Percentiles rank a stretch among this genome's conserved stretches.
phyloP scores from a whole-genome alignment of 2,888 invertebrate species.

The Microctonus brassicae region DNA sequence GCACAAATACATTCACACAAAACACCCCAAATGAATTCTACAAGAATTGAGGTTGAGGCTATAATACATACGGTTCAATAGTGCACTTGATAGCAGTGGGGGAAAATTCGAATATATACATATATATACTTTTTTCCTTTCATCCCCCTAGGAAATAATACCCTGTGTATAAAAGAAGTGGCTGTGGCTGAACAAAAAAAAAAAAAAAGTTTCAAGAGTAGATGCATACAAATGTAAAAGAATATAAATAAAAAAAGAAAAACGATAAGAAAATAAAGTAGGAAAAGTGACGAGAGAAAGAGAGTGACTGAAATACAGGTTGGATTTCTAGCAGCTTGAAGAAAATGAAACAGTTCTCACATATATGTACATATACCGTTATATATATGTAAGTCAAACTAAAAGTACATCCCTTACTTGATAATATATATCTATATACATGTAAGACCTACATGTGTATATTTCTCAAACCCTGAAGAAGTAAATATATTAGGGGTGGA shows the following conservation, averaged over 20 bases:
- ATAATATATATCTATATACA: neutral
- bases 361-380: neutral
- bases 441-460: neutral
- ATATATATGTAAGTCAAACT: neutral
- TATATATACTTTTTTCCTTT: neutral
- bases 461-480: neutral
- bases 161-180: neutral
- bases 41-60: constrained; percentile 2
- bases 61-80: constrained; percentile 4
- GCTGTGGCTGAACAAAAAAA: neutral
- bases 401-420: neutral
- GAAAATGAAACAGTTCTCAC: neutral
- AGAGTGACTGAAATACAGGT: neutral
- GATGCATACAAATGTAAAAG: neutral
- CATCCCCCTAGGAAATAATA: neutral
- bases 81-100: constrained; percentile 14
- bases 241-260: neutral
- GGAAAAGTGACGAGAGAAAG: too few species aligned
- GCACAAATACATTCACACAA: neutral
- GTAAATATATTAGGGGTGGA: neutral
- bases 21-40: neutral
- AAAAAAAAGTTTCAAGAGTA: neutral
- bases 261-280: neutral
- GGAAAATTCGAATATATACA: neutral
- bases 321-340: neutral